Evolutionary conservation across 2,888 invertebrate genomes (phyloP).

Genomic region (Thereva nobilitata): DNA sequence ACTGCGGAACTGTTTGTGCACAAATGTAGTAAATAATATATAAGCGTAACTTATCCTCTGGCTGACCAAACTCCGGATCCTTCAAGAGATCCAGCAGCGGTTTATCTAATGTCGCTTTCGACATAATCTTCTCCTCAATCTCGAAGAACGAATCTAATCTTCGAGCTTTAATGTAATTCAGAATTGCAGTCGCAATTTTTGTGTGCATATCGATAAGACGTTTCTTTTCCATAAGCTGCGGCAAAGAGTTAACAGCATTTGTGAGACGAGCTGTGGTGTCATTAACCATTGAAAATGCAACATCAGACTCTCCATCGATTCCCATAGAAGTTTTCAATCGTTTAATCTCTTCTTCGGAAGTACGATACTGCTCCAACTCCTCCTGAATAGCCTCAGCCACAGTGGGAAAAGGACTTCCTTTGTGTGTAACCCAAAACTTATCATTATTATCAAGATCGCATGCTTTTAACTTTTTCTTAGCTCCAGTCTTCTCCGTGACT

Average conservation of each 20-base stretch:
- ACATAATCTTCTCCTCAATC: conserved; percentile 97
- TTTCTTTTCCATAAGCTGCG: conserved; percentile 96
- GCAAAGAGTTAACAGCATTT: conserved; percentile 92
- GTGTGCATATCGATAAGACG: conserved; percentile 98
- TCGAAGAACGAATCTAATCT: conserved; percentile 96
- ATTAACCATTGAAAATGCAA: conserved; percentile 83
- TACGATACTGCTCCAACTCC: conserved; percentile 89
- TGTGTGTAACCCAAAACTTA: conserved; percentile 91
- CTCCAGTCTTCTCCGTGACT: conserved; percentile 60
- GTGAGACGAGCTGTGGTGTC: conserved; percentile 93
- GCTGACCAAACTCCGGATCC: conserved; percentile 83
- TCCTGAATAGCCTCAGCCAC: conserved; percentile 99
- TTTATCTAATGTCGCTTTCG: conserved; percentile 79
- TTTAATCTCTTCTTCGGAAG: conserved; percentile 96
- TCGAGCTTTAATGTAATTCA: conserved; percentile 83
- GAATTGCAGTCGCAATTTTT: conserved; percentile 91
- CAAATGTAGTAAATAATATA: conserved; percentile 93
- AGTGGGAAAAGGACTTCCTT: conserved; percentile 89
- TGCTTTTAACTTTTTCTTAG: conserved; percentile 76
- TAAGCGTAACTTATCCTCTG: conserved; percentile 90
- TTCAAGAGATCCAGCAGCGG: conserved; percentile 84
- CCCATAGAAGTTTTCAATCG: conserved; percentile 94
- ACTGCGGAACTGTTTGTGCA: conserved; percentile 75
- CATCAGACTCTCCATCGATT: conserved; percentile 84
- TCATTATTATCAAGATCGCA: conserved; percentile 91